A percentile compares a stretch with the other conserved stretches of the same genome.
Conservation (phyloP, 2,113 vertebrate species). For the Athene noctua region DNA sequence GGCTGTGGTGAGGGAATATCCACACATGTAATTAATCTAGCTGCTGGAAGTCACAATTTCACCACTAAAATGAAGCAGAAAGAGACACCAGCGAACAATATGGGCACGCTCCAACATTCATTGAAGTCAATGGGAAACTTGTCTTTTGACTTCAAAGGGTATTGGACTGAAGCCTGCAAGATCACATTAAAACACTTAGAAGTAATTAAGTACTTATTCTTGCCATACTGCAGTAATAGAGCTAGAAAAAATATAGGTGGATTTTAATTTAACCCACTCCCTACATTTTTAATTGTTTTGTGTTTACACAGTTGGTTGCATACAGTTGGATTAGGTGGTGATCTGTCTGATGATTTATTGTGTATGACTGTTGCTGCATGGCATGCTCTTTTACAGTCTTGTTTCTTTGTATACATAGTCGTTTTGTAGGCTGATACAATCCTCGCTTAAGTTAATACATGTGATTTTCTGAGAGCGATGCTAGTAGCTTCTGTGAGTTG, state of each 20-base stretch:
- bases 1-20: not conserved
- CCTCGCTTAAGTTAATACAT: not conserved
- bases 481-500: not conserved
- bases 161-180: not conserved
- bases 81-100: not conserved
- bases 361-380: not conserved
- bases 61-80: conserved; percentile 13
- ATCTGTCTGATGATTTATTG: not conserved
- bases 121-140: not conserved
- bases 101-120: not conserved
- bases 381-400: not conserved
- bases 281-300: not conserved
- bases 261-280: not conserved
- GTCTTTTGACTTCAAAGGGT: conserved; percentile 20
- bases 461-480: not conserved
- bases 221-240: not conserved
- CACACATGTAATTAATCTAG: conserved; percentile 37
- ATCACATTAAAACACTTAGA: not conserved
- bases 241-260: not conserved
- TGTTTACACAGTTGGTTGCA: not conserved
- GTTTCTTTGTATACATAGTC: not conserved
- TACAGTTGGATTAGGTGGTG: not conserved
- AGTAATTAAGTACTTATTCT: not conserved
- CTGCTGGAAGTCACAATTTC: conserved; percentile 37
- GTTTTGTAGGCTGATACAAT: not conserved